Evolutionary conservation across 2,113 vertebrate genomes (phyloP).

Genomic region (Alligator mississippiensis): DNA sequence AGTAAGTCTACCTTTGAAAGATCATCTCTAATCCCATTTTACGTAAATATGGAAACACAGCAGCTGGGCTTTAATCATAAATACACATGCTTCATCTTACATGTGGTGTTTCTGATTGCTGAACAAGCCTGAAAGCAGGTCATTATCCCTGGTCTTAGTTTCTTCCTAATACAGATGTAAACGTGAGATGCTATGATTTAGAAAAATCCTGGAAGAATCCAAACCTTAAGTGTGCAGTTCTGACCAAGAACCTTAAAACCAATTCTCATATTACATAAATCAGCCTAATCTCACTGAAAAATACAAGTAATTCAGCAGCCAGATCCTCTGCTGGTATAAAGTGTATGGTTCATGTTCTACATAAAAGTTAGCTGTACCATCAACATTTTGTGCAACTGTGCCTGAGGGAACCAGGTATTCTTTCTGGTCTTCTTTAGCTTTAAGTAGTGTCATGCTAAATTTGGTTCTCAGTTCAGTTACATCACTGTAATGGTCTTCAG

Average conservation of each 20-base stretch:
- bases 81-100: not conserved
- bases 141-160: not conserved
- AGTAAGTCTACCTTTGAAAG: not conserved
- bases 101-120: not conserved
- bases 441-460: too few relatives aligned
- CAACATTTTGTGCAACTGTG: not conserved
- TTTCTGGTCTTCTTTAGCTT: not conserved
- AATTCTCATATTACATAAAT: fast-evolving
- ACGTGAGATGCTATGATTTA: not conserved
- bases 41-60: not conserved
- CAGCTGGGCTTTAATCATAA: not conserved
- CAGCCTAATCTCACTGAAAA: not conserved
- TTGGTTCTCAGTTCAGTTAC: too few relatives aligned
- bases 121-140: not conserved
- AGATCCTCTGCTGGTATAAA: not conserved
- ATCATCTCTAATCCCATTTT: not conserved
- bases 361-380: fast-evolving
- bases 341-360: fast-evolving
- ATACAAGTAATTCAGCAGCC: not conserved
- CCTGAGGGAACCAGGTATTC: not conserved
- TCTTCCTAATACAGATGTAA: not conserved
- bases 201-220: not conserved
- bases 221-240: fast-evolving
- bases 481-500: not conserved
- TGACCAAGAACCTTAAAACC: not conserved